phyloP scores from a whole-genome alignment of 2,113 vertebrate genomes.

The Polypterus bichir region DNA sequence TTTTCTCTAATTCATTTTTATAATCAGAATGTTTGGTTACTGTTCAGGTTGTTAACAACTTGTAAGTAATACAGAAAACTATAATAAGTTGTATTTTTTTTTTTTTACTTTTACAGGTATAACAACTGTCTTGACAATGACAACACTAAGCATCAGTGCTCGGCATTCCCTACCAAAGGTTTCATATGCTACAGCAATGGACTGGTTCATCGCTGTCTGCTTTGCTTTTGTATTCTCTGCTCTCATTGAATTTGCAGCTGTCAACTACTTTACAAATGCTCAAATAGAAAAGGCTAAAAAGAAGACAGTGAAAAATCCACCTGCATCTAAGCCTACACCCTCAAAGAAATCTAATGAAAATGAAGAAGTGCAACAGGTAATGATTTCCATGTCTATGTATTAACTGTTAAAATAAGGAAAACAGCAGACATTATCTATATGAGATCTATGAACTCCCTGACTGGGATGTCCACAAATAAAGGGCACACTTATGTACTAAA shows the following conservation, averaged over 20 bases:
- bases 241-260: slow-evolving; percentile 94
- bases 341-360: slow-evolving; percentile 52
- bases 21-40: too few species aligned
- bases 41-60: too few species aligned
- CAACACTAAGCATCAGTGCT: slow-evolving; percentile 93
- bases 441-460: too few species aligned
- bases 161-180: slow-evolving; percentile 95
- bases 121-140: slow-evolving; percentile 97
- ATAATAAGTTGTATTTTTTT: slow-evolving; percentile 1
- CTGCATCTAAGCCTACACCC: slow-evolving; percentile 52
- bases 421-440: not conserved
- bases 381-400: not conserved
- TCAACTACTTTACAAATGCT: slow-evolving; percentile 93
- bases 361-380: slow-evolving; percentile 67
- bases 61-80: too few species aligned
- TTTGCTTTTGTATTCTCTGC: slow-evolving; percentile 98
- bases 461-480: too few species aligned
- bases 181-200: slow-evolving; percentile 96
- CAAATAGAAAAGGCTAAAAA: slow-evolving; percentile 77
- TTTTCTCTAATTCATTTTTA: too few species aligned
- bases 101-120: slow-evolving; percentile 62
- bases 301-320: slow-evolving; percentile 65
- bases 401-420: not conserved
- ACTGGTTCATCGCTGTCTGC: slow-evolving; percentile 98
- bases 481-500: too few species aligned